These are phyloP conservation scores for Glaucomys volans DNA, from an alignment of 2,113 vertebrate species.

Conservation along the genomic window DNA sequence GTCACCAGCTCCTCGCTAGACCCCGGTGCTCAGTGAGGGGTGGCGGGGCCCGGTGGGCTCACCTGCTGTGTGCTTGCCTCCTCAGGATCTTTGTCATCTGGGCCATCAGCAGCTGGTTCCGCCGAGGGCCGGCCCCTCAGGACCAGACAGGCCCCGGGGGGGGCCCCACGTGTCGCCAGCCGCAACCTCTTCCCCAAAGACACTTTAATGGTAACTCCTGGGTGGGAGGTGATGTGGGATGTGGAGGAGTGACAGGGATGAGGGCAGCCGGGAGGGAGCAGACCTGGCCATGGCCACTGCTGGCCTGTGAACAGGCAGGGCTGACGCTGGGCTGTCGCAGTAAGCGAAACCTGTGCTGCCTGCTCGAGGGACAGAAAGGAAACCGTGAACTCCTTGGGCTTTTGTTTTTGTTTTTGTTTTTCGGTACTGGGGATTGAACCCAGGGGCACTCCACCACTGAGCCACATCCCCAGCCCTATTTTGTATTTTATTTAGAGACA, in stretches of 20 bases:
- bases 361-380: rapidly evolving
- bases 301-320: neutral
- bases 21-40: neutral
- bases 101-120: slow-evolving; percentile 99
- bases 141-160: slow-evolving; percentile 90
- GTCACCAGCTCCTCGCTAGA: neutral
- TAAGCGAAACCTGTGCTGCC: neutral
- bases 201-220: slow-evolving; percentile 93
- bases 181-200: slow-evolving; percentile 97
- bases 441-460: no score
- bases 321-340: neutral
- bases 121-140: slow-evolving; percentile 93
- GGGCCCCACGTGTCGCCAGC: slow-evolving; percentile 92
- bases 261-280: rapidly evolving
- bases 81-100: slow-evolving; percentile 97
- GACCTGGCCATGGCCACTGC: no score
- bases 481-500: no score
- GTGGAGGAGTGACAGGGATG: neutral
- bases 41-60: neutral
- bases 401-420: no score
- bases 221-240: neutral
- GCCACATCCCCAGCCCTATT: no score
- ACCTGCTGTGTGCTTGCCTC: neutral
- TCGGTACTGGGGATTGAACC: no score
- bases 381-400: neutral